Percentiles rank a stretch among this genome's conserved stretches.
phyloP scores from a whole-genome alignment of 2,888 invertebrate genomes.

The Leistus spinibarbis region DNA sequence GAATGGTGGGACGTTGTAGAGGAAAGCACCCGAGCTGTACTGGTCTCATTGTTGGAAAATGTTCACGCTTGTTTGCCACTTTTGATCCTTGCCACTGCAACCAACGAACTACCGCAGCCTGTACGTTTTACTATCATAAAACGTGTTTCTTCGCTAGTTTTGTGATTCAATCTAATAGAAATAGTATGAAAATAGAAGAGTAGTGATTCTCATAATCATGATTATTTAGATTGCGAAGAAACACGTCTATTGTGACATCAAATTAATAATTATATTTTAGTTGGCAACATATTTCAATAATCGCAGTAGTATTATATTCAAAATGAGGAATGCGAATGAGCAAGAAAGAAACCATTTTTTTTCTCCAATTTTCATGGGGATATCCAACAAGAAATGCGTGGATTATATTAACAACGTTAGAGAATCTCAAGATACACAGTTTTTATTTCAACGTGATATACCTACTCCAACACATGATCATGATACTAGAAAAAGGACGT shows the following conservation, averaged over 20 bases:
- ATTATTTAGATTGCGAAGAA: too few species aligned
- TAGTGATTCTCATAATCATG: too few species aligned
- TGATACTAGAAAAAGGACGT: background rate
- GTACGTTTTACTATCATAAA: constrained; percentile 42
- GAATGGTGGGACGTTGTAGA: constrained; percentile 55
- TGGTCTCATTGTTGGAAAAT: constrained; percentile 52
- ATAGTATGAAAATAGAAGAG: too few species aligned
- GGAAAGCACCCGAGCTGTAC: constrained; percentile 49
- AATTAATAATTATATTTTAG: constrained; percentile 41
- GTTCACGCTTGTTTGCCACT: constrained; percentile 54
- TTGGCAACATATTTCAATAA: constrained; percentile 52
- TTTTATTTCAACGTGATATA: background rate
- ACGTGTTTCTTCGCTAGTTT: too few species aligned
- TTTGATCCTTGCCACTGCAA: constrained; percentile 53
- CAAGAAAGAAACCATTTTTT: constrained; percentile 52
- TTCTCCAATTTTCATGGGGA: constrained; percentile 51
- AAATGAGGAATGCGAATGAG: constrained; percentile 52
- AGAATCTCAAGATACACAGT: background rate
- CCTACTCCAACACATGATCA: background rate
- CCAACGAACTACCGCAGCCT: constrained; percentile 50
- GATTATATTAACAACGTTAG: background rate
- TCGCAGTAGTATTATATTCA: constrained; percentile 50
- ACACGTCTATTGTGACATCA: too few species aligned
- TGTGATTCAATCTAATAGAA: too few species aligned
- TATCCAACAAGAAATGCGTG: constrained; percentile 22